Conservation (phyloP, 2,113 vertebrate species). For the Leptodactylus fuscus region DNA sequence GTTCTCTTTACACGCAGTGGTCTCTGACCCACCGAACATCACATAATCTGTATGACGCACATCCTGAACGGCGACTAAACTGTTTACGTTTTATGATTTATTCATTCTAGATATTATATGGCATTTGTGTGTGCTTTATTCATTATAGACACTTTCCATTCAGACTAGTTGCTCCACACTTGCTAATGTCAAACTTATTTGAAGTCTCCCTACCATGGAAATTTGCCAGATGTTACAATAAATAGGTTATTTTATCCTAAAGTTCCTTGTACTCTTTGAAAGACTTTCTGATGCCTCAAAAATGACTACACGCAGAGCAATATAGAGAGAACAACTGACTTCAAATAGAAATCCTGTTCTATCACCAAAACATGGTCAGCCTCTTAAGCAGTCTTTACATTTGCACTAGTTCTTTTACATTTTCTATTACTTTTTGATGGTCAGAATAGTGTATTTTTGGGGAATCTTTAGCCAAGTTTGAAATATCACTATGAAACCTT, state of each 20-base stretch:
- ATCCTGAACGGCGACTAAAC: neutral
- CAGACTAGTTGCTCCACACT: neutral
- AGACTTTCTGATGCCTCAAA: neutral
- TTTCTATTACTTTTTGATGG: neutral
- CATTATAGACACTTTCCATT: neutral
- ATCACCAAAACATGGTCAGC: neutral
- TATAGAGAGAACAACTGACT: conserved; percentile 26
- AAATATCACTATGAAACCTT: too few species aligned
- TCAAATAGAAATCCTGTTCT: neutral
- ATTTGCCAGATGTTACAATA: neutral
- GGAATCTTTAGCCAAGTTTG: too few species aligned
- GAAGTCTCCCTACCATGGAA: conserved; percentile 39
- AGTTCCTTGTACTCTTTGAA: neutral
- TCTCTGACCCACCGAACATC: neutral
- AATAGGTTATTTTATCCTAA: neutral
- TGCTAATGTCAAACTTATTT: conserved; percentile 10
- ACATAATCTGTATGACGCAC: conserved; percentile 14
- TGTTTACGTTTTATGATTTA: conserved; percentile 4
- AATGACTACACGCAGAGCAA: conserved; percentile 50
- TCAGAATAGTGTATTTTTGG: too few species aligned
- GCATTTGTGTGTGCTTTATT: neutral
- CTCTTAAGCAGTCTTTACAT: neutral
- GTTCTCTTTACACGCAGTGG: neutral
- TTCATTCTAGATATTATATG: neutral
- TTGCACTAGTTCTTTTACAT: neutral